Conservation (phyloP, 2,113 vertebrate genomes). For the Laticauda laticaudata region DNA sequence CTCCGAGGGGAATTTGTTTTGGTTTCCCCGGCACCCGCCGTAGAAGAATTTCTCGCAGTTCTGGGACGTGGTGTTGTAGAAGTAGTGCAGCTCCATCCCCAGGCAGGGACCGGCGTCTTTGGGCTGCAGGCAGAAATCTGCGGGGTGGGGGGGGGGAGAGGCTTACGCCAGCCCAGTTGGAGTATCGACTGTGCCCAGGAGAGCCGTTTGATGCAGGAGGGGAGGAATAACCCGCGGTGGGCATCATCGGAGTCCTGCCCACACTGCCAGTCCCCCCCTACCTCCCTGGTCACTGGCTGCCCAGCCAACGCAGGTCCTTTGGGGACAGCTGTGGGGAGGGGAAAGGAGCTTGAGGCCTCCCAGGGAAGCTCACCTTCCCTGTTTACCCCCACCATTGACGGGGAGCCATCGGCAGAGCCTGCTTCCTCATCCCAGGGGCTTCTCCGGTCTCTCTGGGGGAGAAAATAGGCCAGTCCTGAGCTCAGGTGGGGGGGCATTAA, state of each 20-base stretch:
- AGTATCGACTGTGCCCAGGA: accelerated
- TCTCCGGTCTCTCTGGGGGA: conserved; percentile 71
- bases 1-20: conserved; percentile 85
- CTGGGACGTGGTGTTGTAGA: conserved; percentile 87
- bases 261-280: background rate
- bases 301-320: background rate
- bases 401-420: conserved; percentile 65
- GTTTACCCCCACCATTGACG: conserved; percentile 28
- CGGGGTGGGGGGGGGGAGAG: accelerated
- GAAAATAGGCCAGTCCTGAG: background rate
- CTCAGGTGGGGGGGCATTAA: background rate
- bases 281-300: too few species aligned
- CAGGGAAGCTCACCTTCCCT: conserved; percentile 67
- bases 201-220: background rate
- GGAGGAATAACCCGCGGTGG: background rate
- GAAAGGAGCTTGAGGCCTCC: background rate
- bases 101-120: conserved; percentile 82
- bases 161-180: background rate
- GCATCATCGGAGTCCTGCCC: background rate
- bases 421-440: conserved; percentile 64
- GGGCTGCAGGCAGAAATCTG: conserved; percentile 77
- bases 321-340: background rate
- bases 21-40: conserved; percentile 88
- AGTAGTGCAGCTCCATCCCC: conserved; percentile 70
- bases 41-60: conserved; percentile 83